These are phyloP conservation scores for Globia sparganii DNA, from an alignment of 2,888 invertebrate genomes.

Conservation along the genomic window DNA sequence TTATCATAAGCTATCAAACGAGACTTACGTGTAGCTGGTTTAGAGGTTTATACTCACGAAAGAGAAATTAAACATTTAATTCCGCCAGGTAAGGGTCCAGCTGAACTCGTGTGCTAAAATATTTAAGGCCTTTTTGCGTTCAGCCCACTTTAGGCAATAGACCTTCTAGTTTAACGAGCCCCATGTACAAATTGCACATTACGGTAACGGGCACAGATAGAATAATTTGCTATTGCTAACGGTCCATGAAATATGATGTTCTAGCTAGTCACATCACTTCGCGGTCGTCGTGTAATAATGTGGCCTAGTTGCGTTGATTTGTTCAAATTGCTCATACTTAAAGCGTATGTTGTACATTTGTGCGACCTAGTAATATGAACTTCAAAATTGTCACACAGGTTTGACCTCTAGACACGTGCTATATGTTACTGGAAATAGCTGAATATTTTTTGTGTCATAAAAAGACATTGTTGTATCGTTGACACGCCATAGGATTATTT, in stretches of 20 bases:
- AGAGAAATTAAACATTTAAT: slow-evolving; percentile 42
- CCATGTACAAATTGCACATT: slow-evolving; percentile 68
- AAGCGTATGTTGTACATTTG: slow-evolving; percentile 69
- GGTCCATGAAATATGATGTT: slow-evolving; percentile 69
- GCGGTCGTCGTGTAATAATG: slow-evolving; percentile 72
- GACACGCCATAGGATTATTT: slow-evolving; percentile 18
- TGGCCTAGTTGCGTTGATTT: slow-evolving; percentile 86
- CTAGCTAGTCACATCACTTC: slow-evolving; percentile 63
- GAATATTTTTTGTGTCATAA: slow-evolving; percentile 40
- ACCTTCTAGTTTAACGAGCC: slow-evolving; percentile 44
- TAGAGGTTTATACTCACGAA: slow-evolving; percentile 37
- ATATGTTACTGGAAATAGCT: slow-evolving; percentile 35
- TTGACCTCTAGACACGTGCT: slow-evolving; percentile 60
- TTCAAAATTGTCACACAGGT: slow-evolving; percentile 64
- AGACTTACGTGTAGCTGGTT: slow-evolving; percentile 15
- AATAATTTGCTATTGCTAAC: slow-evolving; percentile 74
- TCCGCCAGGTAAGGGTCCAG: slow-evolving; percentile 23
- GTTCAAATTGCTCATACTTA: slow-evolving; percentile 85
- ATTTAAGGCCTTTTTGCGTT: slow-evolving; percentile 60
- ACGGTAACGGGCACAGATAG: slow-evolving; percentile 67
- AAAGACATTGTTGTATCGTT: slow-evolving; percentile 38
- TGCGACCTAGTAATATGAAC: slow-evolving; percentile 79
- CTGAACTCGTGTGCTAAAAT: slow-evolving; percentile 51
- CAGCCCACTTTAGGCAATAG: slow-evolving; percentile 51
- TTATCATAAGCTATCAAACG: slow-evolving; percentile 30